These are phyloP conservation scores for Druceiella hillmani DNA, from an alignment of 2,888 invertebrate species.

Conservation along the genomic window DNA sequence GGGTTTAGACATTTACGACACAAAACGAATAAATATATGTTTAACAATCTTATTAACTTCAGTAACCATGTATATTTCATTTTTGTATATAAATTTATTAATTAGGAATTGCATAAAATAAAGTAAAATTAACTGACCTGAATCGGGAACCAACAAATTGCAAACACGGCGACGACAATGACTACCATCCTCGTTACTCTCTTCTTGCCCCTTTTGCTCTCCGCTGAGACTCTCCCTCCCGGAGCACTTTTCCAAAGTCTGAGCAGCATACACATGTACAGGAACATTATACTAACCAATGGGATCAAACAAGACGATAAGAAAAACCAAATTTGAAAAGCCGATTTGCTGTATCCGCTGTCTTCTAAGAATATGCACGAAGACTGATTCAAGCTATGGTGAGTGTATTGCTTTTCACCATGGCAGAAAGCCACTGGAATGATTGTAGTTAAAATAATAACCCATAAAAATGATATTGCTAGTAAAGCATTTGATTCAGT, in stretches of 20 bases:
- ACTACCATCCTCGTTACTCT: slow-evolving; percentile 90
- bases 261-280: slow-evolving; percentile 86
- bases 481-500: slow-evolving; percentile 76
- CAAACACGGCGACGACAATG: slow-evolving; percentile 87
- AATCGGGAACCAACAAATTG: slow-evolving; percentile 91
- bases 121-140: slow-evolving; percentile 56
- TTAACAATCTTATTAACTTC: too few species aligned
- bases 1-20: too few species aligned
- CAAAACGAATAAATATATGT: too few species aligned
- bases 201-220: slow-evolving; percentile 77
- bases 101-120: background rate
- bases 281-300: slow-evolving; percentile 74
- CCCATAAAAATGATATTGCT: slow-evolving; percentile 77
- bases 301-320: slow-evolving; percentile 86
- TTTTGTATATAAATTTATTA: slow-evolving; percentile 8
- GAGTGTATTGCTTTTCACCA: slow-evolving; percentile 64
- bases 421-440: slow-evolving; percentile 74
- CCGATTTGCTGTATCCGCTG: slow-evolving; percentile 54
- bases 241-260: slow-evolving; percentile 81
- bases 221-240: slow-evolving; percentile 75
- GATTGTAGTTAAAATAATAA: slow-evolving; percentile 71
- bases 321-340: slow-evolving; percentile 77
- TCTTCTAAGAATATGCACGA: slow-evolving; percentile 64
- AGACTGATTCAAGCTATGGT: slow-evolving; percentile 57
- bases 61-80: background rate